phyloP scores from a whole-genome alignment of 2,113 vertebrate species.

The Callithrix jacchus region DNA sequence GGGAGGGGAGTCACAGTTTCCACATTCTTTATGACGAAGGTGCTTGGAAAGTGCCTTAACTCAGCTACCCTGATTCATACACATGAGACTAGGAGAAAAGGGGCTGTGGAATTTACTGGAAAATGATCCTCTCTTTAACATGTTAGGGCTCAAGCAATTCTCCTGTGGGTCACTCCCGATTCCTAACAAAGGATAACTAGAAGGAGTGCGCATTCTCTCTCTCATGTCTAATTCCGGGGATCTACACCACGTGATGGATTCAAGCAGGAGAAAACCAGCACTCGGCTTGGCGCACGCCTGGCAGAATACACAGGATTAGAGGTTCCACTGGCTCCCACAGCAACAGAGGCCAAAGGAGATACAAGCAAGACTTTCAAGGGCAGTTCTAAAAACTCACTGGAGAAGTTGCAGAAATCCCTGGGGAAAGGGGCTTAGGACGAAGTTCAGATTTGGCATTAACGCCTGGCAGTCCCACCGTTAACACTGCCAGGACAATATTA shows the following conservation, averaged over 20 bases:
- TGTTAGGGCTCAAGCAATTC: no score
- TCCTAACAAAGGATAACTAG: neutral
- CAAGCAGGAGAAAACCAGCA: neutral
- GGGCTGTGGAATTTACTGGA: neutral
- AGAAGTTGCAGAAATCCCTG: neutral
- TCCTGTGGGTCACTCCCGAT: neutral
- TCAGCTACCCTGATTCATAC: neutral
- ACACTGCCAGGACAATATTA: no score
- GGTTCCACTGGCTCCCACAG: neutral
- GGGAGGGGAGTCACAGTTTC: neutral
- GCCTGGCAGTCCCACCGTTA: neutral
- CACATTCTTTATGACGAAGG: neutral
- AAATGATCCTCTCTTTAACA: neutral
- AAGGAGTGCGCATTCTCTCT: neutral
- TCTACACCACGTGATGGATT: neutral
- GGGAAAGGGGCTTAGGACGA: neutral
- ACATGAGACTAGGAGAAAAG: no score
- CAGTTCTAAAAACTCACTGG: neutral
- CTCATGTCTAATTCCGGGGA: neutral
- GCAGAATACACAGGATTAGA: fast-evolving
- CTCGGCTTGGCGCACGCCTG: neutral
- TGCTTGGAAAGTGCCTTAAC: neutral
- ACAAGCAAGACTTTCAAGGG: fast-evolving
- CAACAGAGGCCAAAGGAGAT: neutral
- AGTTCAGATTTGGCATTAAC: neutral